These are phyloP conservation scores for Taeniopygia guttata DNA, from an alignment of 2,797 vertebrate species.

Conservation along the genomic window DNA sequence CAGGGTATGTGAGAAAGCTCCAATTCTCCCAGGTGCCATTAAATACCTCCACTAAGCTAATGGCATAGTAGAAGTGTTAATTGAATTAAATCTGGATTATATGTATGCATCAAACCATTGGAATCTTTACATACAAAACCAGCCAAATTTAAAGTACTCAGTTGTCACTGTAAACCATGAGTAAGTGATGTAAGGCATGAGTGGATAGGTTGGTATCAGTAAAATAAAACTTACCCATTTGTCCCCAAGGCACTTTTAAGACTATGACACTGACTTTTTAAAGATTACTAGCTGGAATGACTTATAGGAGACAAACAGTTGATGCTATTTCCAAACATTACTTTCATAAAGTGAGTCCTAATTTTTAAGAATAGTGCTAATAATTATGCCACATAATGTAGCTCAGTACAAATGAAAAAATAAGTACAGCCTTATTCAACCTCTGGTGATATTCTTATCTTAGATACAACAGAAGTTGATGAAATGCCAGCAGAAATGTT, in stretches of 20 bases:
- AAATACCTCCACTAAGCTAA: not conserved
- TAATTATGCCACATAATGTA: not conserved
- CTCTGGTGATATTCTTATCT: not conserved
- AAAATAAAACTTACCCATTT: not conserved
- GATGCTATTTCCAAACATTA: not conserved
- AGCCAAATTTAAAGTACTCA: not conserved
- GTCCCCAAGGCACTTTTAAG: not conserved
- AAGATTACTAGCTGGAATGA: not conserved
- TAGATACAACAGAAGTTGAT: not conserved
- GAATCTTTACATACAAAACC: not conserved
- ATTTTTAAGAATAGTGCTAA: constrained; percentile 13
- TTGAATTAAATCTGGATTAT: not conserved
- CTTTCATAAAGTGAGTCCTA: not conserved
- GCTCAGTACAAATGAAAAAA: constrained; percentile 10
- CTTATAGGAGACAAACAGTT: not conserved
- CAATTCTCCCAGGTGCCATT: not conserved
- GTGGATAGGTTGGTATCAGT: not conserved
- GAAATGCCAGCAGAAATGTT: constrained; percentile 42
- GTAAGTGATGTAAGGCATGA: too few relatives aligned
- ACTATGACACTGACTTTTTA: not conserved
- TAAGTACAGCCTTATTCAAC: constrained; percentile 30
- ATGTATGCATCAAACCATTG: not conserved
- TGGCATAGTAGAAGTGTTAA: not conserved
- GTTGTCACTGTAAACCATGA: not conserved
- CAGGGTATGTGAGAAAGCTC: not conserved